Conservation (phyloP, 53 echinoderm and acorn worm genomes). For the Apostichopus leukothele region DNA sequence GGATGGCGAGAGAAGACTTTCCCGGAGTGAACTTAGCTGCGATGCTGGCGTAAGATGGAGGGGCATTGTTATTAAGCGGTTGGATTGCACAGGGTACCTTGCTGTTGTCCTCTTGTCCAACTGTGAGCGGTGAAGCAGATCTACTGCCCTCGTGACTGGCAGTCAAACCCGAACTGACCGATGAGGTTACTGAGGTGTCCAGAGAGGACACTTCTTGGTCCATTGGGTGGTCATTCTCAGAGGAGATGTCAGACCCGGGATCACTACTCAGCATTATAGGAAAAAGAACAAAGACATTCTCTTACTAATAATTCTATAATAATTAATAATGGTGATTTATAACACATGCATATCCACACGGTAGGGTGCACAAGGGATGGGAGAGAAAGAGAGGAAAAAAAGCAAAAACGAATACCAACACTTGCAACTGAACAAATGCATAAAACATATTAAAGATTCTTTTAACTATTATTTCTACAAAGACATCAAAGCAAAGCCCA, state of each 20-base stretch:
- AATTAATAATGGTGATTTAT: too few species aligned
- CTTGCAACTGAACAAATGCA: too few species aligned
- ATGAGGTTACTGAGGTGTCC: slow-evolving; percentile 76
- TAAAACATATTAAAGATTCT: too few species aligned
- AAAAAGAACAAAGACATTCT: not conserved
- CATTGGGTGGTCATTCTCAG: slow-evolving; percentile 61
- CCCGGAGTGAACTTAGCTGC: not conserved
- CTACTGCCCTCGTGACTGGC: slow-evolving; percentile 72
- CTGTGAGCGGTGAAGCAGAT: slow-evolving; percentile 56
- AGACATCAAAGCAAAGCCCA: too few species aligned
- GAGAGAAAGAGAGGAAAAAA: too few species aligned
- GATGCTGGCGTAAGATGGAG: not conserved
- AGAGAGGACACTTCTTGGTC: slow-evolving; percentile 68
- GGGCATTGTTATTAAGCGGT: slow-evolving; percentile 21
- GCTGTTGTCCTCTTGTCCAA: slow-evolving; percentile 17
- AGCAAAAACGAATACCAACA: too few species aligned
- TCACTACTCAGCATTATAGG: slow-evolving; percentile 17
- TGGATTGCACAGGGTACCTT: not conserved
- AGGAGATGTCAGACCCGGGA: slow-evolving; percentile 58
- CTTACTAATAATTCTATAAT: not conserved
- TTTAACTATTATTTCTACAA: too few species aligned
- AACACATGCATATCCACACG: too few species aligned
- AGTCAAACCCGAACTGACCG: slow-evolving; percentile 70
- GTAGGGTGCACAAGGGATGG: too few species aligned
- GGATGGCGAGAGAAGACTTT: not conserved